These are phyloP conservation scores for Zeugodacus cucurbitae DNA, from an alignment of 1,140 invertebrate genomes.

Conservation along the genomic window DNA sequence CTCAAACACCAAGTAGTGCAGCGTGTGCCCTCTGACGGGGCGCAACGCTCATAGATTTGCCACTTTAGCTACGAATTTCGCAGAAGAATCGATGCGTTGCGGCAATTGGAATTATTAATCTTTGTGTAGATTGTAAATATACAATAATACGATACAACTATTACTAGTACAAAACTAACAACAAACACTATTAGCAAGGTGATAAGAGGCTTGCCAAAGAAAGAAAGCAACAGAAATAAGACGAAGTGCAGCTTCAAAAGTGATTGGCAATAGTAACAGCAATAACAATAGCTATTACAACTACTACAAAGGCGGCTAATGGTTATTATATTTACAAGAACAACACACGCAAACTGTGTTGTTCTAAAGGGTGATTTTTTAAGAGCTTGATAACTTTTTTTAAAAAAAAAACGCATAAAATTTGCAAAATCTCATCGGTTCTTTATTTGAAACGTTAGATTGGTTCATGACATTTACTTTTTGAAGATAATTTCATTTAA, in stretches of 20 bases:
- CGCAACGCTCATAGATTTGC: not conserved
- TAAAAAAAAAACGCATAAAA: too few relatives aligned
- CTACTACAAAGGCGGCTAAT: not conserved
- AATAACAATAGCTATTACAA: slow-evolving; percentile 15
- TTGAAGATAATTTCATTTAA: too few relatives aligned
- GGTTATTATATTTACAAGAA: not conserved
- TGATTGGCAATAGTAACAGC: not conserved
- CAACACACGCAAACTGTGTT: not conserved
- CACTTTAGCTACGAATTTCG: not conserved
- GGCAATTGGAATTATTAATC: slow-evolving; percentile 25
- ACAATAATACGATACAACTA: not conserved
- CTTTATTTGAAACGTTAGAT: too few relatives aligned
- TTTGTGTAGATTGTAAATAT: slow-evolving; percentile 9
- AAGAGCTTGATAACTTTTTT: too few relatives aligned
- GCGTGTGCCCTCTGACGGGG: not conserved
- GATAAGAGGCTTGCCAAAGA: not conserved
- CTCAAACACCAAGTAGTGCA: not conserved
- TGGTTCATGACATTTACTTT: too few relatives aligned
- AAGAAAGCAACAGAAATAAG: not conserved
- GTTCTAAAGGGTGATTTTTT: too few relatives aligned
- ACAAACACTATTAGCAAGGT: not conserved
- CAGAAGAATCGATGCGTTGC: not conserved
- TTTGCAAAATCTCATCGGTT: too few relatives aligned
- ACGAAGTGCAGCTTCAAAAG: not conserved
- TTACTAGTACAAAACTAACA: not conserved